Base-by-base conservation (phyloP, 2,797 vertebrate species). In the Passerculus sandwichensis region DNA sequence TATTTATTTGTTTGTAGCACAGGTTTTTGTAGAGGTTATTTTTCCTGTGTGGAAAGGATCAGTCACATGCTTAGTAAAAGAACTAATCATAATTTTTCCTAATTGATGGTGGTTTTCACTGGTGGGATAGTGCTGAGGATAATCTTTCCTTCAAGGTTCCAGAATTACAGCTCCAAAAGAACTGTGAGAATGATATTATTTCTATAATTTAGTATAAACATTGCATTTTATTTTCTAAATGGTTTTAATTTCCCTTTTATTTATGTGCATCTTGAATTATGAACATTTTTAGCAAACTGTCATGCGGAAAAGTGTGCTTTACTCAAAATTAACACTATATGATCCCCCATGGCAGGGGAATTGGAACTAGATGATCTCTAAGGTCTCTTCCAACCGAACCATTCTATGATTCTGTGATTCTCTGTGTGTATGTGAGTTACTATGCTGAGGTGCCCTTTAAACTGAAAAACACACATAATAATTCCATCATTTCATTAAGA, bases 1-100 rank as follows among this genome's bases (percentile, higher is more conserved):
- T 54, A 7, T 19, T 69, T 38, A 5, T n/a, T 75, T 72, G 17
- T 51, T 88, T 61, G 18, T n/a, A 2, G 6, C 13, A 15, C 12
- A 5, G 6, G 9, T 13, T 57, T 69, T 42, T 25, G 2, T 11
- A 8, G 5, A 27, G 4, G 1, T 14, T 47, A 9, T 13, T 34
- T 65, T 80, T 27, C 53, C 16, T 70, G 22, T 64, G 10, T 64
- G 22, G 15, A 76, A 62, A 74, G 30, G 9, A 14, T 80, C 59
- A 66, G 15, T 82, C 47, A 60, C 10, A 26, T 12, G 9, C 18
- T 82, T 72, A 10, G 11, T 86, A 57, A 56, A 74, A 76, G 44
- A 88, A 38, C 2, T 18, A 69, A 45, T 6, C 13, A 19, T 61
- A 14, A 27, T 84, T 84, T 19, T 51, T 74, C n/a, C 61, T 42